Base-by-base conservation (phyloP, 2,797 vertebrate genomes). In the Telmatherina bonti region DNA sequence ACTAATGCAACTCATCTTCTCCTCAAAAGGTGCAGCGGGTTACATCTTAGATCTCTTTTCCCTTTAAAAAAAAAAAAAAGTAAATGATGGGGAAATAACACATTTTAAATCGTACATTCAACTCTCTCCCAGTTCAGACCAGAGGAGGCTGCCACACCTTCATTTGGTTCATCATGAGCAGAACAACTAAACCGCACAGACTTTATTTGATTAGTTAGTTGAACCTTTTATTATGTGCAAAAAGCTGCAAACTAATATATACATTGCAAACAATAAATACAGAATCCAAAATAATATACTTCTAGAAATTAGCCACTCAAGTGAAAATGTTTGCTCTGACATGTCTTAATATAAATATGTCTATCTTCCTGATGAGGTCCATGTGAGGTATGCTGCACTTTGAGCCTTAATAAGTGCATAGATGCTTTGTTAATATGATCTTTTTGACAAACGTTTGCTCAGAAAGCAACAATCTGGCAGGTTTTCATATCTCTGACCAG, bases 221-320 rank as follows among this genome's bases (percentile, higher is more conserved):
- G 82, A 92, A 92, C 87, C 81, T 88, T 92, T 89, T 90, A 85
- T 92, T 92, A 89, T 95, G 96, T 96, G 96, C 96, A 97, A 96
- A 94, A 91, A 94, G 91, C 94, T 95, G 96, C 94, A 96, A 95
- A 95, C 92, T 93, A 95, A 96, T 96, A 97, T 96, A 92, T 94
- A 97, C 95, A 94, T 85, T 91, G 90, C 90, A 94, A 94, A 94
- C 69, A 92, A 94, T 93, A 94, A 94, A 94, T 89, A 93, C 86
- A 89, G 80, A 79, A 83, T 88, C 59, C 79, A 89, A 93, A 92
- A 92, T 81, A 78, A 92, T 87, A 85, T 82, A 93, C 88, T 88
- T 95, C 90, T 95, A 92, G 91, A 94, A 94, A 95, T 93, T 70
- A 94, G 91, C 79, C 82, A 91, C 91, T 86, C 82, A 76, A 88